Evolutionary conservation across 1,140 invertebrate species (phyloP).

Genomic region (Aphidius ervi): DNA sequence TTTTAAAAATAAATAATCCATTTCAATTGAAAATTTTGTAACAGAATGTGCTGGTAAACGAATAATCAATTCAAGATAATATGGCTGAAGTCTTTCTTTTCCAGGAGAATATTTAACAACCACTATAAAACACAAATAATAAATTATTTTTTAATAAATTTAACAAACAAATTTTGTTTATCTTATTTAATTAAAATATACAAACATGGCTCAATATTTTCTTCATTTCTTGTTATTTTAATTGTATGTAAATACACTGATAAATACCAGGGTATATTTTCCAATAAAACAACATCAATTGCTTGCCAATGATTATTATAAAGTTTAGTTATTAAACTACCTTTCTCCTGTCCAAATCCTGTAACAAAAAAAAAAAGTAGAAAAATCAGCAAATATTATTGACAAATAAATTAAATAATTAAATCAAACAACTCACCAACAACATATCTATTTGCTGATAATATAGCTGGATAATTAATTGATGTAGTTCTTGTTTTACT

Average conservation of each 20-base stretch:
- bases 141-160: conserved; percentile 4
- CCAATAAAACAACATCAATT: conserved; percentile 67
- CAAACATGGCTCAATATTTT: conserved; percentile 60
- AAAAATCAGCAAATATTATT: background rate
- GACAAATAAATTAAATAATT: background rate
- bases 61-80: conserved; percentile 86
- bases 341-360: conserved; percentile 78
- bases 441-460: conserved; percentile 78
- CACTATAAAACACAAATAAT: conserved; percentile 31
- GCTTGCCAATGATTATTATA: conserved; percentile 71
- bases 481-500: conserved; percentile 45
- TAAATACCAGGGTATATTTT: conserved; percentile 92
- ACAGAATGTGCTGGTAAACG: conserved; percentile 74
- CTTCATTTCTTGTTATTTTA: conserved; percentile 60
- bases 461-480: conserved; percentile 61
- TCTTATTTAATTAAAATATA: conserved; percentile 10
- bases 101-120: conserved; percentile 73
- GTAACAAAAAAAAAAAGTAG: conserved; percentile 14
- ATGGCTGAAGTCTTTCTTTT: conserved; percentile 74
- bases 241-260: conserved; percentile 89
- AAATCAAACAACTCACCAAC: conserved; percentile 55
- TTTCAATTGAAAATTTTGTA: conserved; percentile 80
- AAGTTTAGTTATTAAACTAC: conserved; percentile 78
- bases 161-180: background rate
- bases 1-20: conserved; percentile 92